Base-by-base conservation (phyloP, 2,888 invertebrate genomes). In the Prosapia bicincta region DNA sequence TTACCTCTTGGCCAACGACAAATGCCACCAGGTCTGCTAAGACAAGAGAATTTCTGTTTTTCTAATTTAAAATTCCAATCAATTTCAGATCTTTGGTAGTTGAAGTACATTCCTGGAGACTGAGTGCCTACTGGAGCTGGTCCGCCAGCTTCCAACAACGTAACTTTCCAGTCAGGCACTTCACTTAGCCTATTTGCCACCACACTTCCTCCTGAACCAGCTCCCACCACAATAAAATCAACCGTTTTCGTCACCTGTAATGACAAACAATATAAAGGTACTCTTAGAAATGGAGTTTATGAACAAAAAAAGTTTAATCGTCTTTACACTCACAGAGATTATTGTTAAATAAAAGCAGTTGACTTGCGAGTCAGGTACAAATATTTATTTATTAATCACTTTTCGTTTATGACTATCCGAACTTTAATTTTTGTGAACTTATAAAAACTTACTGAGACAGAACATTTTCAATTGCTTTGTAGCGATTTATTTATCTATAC, bases 1-100 rank as follows among this genome's bases (percentile, higher is more conserved):
- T 69, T 74, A 9, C 74, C 74, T 43, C 74, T 32, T 10, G 74
- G 74, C 30, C 69, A 74, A 25, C 26, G n/a, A 28, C 74, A 74
- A n/a, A 54, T 24, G 28, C 74, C 74, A 20, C 69, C 74, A 25
- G 30, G 38, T 10, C 25, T 26, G 54, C 66, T 28, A 15, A 69
- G 69, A 28, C 74, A 74, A 20, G 74, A 66, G 25, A 20, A 38
- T 6, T 24, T 7, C 69, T 74, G 74, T 7, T 28, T 66, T 25
- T 69, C 69, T n/a, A 66, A 25, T 3, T 38, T 68, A 24, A 43
- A 69, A 25, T 74, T 69, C 74, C 74, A 74, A 26, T 74, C 74
- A 3, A 74, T 66, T 20, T 69, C 20, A 1, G 74, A 66, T 0
- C 54, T 26, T 15, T 66, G 66, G 54, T 66, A 66, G n/a, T 66